Percentiles rank a stretch among this genome's conserved stretches.
These are phyloP conservation scores for Misgurnus mizolepis DNA, from an alignment of 2,113 vertebrate genomes.

Conservation along the genomic window DNA sequence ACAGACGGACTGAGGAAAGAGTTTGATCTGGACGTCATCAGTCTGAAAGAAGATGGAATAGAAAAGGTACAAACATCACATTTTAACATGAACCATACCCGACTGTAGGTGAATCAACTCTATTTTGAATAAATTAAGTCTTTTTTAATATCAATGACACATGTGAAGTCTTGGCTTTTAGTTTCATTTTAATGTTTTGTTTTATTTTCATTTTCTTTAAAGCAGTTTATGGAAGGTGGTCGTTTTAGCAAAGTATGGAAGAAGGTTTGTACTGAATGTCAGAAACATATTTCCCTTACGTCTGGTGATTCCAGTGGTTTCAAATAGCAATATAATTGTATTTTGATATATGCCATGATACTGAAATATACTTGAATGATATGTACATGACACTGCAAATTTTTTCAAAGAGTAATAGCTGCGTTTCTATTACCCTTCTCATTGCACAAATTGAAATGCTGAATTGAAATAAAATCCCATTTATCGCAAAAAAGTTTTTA, in stretches of 20 bases:
- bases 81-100: not conserved
- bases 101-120: too few relatives aligned
- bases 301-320: not conserved
- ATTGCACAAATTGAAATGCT: too few relatives aligned
- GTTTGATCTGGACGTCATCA: constrained; percentile 97
- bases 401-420: not conserved
- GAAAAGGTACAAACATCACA: constrained; percentile 86
- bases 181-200: constrained; percentile 52
- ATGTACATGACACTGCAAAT: not conserved
- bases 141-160: not conserved
- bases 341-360: not conserved
- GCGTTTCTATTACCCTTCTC: too few relatives aligned
- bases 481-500: too few relatives aligned
- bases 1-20: constrained; percentile 92
- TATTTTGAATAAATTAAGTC: too few relatives aligned
- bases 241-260: constrained; percentile 94
- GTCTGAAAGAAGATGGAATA: constrained; percentile 94
- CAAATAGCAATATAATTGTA: not conserved
- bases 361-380: not conserved
- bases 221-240: constrained; percentile 81
- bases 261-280: constrained; percentile 87
- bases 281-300: not conserved
- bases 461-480: too few relatives aligned
- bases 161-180: constrained; percentile 23
- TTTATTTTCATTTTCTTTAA: constrained; percentile 61